Conservation (phyloP, 2,113 vertebrate genomes). For the Sebastes fasciatus region DNA sequence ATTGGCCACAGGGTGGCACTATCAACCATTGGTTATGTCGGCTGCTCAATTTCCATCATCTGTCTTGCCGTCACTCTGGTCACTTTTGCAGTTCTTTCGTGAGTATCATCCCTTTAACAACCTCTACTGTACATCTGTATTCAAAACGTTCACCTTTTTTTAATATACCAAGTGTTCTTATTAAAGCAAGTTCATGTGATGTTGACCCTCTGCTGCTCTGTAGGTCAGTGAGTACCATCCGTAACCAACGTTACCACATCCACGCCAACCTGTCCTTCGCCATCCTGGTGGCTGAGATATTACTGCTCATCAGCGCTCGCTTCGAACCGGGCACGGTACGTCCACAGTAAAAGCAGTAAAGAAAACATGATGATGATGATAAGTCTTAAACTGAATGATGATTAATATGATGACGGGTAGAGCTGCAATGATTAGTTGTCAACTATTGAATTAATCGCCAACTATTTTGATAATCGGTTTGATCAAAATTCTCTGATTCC, state of each 20-base stretch:
- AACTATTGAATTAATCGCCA: too few relatives aligned
- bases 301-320: constrained; percentile 92
- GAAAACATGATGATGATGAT: not conserved
- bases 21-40: constrained; percentile 94
- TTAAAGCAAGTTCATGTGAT: not conserved
- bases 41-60: constrained; percentile 94
- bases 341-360: not conserved
- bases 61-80: constrained; percentile 92
- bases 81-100: constrained; percentile 96
- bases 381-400: too few relatives aligned
- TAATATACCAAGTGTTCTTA: not conserved
- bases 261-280: constrained; percentile 95
- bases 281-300: constrained; percentile 92
- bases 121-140: not conserved
- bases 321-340: constrained; percentile 89
- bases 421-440: too few relatives aligned
- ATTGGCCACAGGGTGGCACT: constrained; percentile 93
- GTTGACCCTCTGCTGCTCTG: not conserved
- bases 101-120: constrained; percentile 81
- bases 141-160: not conserved
- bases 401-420: too few relatives aligned
- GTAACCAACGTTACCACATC: constrained; percentile 97
- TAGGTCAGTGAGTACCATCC: constrained; percentile 94
- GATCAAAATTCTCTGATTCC: too few relatives aligned
- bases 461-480: too few relatives aligned